These are phyloP conservation scores for Nansenia antarctica DNA, from an alignment of 2,113 vertebrate species.

Conservation along the genomic window DNA sequence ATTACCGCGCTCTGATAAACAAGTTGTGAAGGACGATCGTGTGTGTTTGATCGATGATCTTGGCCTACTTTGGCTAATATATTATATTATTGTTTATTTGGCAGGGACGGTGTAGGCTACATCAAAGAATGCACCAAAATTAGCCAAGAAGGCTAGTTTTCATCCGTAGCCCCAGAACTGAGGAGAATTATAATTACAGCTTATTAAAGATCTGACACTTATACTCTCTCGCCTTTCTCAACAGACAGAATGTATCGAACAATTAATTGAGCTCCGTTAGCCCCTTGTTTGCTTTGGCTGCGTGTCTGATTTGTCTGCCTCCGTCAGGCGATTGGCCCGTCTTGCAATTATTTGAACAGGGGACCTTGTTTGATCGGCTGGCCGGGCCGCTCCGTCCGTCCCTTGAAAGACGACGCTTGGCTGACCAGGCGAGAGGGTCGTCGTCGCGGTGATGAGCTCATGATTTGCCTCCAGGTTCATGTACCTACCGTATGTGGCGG, in stretches of 20 bases:
- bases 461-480: background rate
- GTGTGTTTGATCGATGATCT: background rate
- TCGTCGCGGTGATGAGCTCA: background rate
- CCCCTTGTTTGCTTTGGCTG: background rate
- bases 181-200: too few species aligned
- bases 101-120: too few species aligned
- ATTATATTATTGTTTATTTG: too few species aligned
- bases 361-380: conserved; percentile 6
- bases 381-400: background rate
- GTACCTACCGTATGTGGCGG: background rate
- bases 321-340: too few species aligned
- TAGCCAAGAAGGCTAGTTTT: too few species aligned
- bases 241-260: too few species aligned
- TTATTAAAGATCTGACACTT: background rate
- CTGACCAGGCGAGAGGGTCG: background rate
- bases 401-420: background rate
- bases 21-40: background rate
- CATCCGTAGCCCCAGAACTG: too few species aligned
- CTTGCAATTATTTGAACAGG: background rate
- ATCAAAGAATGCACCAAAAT: too few species aligned
- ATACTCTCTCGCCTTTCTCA: too few species aligned
- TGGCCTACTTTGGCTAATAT: background rate
- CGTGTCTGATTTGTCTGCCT: background rate
- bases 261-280: background rate
- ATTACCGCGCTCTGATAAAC: background rate